Percentiles rank a stretch among this genome's conserved stretches.
These are phyloP conservation scores for Diarsia mendica DNA, from an alignment of 2,888 invertebrate genomes.

Conservation along the genomic window DNA sequence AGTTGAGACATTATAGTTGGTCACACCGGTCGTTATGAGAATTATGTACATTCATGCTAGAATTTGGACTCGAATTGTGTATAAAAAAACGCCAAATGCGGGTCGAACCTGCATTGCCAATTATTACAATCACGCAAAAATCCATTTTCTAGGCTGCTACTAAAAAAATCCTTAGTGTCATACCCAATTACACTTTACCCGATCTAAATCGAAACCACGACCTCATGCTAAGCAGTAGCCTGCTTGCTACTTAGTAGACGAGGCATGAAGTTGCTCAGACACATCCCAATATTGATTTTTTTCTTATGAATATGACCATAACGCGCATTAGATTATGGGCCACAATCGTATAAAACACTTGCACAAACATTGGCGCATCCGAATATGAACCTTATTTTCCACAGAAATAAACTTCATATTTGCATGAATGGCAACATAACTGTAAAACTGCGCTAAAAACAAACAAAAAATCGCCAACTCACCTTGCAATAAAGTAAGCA, in stretches of 20 bases:
- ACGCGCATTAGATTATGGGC: neutral
- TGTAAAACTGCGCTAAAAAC: too few relatives aligned
- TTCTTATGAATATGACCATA: neutral
- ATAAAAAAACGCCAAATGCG: neutral
- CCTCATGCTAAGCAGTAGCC: neutral
- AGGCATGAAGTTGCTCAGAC: neutral
- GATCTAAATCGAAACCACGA: neutral
- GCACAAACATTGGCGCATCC: neutral
- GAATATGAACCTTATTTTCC: neutral
- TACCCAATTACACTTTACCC: neutral
- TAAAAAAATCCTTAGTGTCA: neutral
- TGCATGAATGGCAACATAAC: too few relatives aligned
- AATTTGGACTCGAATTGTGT: constrained; percentile 8
- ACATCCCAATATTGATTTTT: neutral
- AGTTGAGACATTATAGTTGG: constrained; percentile 17
- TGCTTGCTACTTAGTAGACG: too few relatives aligned
- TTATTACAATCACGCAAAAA: too few relatives aligned
- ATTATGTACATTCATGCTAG: constrained; percentile 17
- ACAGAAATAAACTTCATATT: neutral
- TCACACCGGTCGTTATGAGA: constrained; percentile 38
- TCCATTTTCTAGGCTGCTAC: too few relatives aligned
- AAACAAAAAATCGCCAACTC: constrained; percentile 32
- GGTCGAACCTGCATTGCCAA: too few relatives aligned
- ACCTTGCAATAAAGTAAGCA: constrained; percentile 96
- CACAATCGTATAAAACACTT: neutral